Conservation (phyloP, 1,140 invertebrate species). For the Saccostrea echinata region DNA sequence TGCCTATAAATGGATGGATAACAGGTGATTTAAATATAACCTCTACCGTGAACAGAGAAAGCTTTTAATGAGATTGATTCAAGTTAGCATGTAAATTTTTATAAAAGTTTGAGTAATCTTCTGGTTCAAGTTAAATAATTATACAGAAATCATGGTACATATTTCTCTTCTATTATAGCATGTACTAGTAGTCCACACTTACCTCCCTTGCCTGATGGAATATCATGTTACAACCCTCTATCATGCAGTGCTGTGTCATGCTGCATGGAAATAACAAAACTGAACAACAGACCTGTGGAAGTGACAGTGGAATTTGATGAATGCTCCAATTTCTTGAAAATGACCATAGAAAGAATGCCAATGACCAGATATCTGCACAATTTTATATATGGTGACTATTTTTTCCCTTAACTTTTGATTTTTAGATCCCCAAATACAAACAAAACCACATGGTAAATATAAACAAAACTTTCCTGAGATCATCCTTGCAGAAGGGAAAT, state of each 20-base stretch:
- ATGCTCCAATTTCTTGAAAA: constrained; percentile 48
- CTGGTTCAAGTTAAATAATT: neutral
- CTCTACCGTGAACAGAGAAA: neutral
- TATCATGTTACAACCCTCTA: constrained; percentile 48
- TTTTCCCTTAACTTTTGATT: neutral
- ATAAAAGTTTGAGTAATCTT: neutral
- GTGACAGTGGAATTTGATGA: constrained; percentile 14
- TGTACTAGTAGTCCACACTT: neutral
- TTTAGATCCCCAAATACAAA: too few species aligned
- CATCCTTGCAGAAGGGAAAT: too few species aligned
- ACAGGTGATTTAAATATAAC: neutral
- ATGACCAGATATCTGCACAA: constrained; percentile 19
- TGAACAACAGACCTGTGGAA: constrained; percentile 24
- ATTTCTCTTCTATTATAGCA: neutral
- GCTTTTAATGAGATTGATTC: neutral
- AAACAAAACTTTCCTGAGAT: too few species aligned
- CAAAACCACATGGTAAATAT: too few species aligned
- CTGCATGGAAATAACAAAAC: constrained; percentile 30
- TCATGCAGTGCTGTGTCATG: constrained; percentile 34
- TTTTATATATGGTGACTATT: constrained; percentile 44
- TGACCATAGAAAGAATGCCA: constrained; percentile 40
- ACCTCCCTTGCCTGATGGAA: neutral
- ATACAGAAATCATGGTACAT: neutral
- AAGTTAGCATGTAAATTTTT: neutral
- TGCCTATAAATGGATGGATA: constrained; percentile 44